Base-by-base conservation (phyloP, 2,797 vertebrate genomes). In the Myotis pilosus region DNA sequence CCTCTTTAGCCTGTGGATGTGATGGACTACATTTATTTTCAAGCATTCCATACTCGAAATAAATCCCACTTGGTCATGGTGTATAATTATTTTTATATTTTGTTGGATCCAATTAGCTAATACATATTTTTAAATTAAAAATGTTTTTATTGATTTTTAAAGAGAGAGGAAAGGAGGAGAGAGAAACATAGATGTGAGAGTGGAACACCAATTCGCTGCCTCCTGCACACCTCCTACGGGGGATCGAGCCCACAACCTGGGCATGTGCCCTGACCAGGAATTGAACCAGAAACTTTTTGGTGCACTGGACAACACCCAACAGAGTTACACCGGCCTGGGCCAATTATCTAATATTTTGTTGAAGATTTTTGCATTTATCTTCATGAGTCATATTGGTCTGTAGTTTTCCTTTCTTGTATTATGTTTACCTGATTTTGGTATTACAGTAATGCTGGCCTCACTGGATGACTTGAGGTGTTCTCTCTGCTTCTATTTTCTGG, bases 301-400 rank as follows among this genome's bases (percentile, higher is more conserved):
- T 17, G 62, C 62, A 64, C 30, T 30, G 62, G 30, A 64, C 7
- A 13, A 64, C 28, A n/a, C 28, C 30, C 30, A n/a, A 64, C 28
- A 30, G 30, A 64, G 62, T n/a, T n/a, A 64, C 7, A n/a, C 62
- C 6, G 3, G 62, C 62, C 62, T 16, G 30, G 30, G 62, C 23
- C 62, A 71, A 49, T 71, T 92, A 80, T 79, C 25, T 93, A 76
- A 68, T 64, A 57, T 57, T 83, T 89, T 93, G 57, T 30, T 93
- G 60, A 88, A 62, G 49, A 55, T 57, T 71, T 79, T 51, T 79
- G 23, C 33, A 51, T 79, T 92, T 79, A 86, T 66, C 51, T 68
- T 82, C 49, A 57, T 76, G 74, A 79, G 64, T 71, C 28, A 82
- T 75, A 75, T 1, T 57, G 38, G 38, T 82, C n/a, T 93, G 44